Base-by-base conservation (phyloP, 2,888 invertebrate species). In the Dendrolimus houi region DNA sequence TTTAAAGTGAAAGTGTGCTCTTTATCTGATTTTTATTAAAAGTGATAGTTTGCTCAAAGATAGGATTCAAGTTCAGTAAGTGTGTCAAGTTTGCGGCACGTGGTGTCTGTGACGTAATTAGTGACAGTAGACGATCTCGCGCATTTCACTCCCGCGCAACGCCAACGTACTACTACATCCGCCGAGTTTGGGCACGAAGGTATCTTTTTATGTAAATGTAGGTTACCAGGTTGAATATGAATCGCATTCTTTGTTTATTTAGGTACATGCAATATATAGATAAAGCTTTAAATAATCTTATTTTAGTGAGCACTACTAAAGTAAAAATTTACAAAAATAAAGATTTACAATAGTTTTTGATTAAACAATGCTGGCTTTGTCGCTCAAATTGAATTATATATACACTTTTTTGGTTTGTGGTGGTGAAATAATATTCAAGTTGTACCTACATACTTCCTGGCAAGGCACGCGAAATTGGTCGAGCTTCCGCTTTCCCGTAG, bases 81-180 rank as follows among this genome's bases (percentile, higher is more conserved):
- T 83, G 69, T 83, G 85, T 84, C 85, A 85, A 85, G 86, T 83
- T 85, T 82, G 75, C 71, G 66, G 58, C 59, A 47, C 47, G 9
- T 47, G 47, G 47, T 12, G 64, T 60, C 63, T 62, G 62, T 83
- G 79, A 78, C 69, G 79, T 72, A 82, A 83, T 63, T 8, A 57
- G 62, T 61, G 64, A 70, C 67, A 63, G 62, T 60, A 62, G 66
- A 58, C 68, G 65, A 67, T 57, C 59, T 64, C 58, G 64, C 63
- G 62, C 64, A 58, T 57, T 61, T 59, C 62, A 66, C 65, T 47
- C 47, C 47, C 9, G 47, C 47, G 47, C 12, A 12, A 47, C 47
- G 47, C 47, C 47, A 9, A 47, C 47, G 47, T 8, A 47, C 47
- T 47, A 47, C 47, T 47, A 47, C 47, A 6, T 9, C 47, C 9